Conservation (phyloP, 2,888 invertebrate species). For the Lasioglossum calceatum region DNA sequence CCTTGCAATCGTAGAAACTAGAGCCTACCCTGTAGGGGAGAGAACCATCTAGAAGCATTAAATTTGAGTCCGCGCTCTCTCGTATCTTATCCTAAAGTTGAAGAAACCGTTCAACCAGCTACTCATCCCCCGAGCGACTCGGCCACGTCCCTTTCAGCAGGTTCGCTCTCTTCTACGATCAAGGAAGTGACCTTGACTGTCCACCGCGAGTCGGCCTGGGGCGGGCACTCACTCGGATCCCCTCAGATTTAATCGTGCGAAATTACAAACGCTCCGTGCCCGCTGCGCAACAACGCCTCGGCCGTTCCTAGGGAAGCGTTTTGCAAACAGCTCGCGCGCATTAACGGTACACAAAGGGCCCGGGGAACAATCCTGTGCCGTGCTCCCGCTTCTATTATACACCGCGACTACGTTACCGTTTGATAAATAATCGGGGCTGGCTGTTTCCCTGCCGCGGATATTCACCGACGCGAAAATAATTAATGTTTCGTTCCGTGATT, state of each 20-base stretch:
- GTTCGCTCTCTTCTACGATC: not conserved
- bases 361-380: slow-evolving; percentile 23
- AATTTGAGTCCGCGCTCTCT: not conserved
- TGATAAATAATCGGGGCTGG: slow-evolving; percentile 53
- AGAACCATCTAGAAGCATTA: not conserved
- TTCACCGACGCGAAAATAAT: slow-evolving; percentile 47
- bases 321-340: slow-evolving; percentile 19
- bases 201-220: slow-evolving; percentile 1
- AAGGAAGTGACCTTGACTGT: slow-evolving; percentile 9
- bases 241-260: slow-evolving; percentile 29
- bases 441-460: not conserved
- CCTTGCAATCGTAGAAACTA: too few relatives aligned
- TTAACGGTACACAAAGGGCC: slow-evolving; percentile 37
- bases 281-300: slow-evolving; percentile 21
- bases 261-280: slow-evolving; percentile 22
- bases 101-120: not conserved
- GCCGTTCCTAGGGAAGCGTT: slow-evolving; percentile 31
- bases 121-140: not conserved
- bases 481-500: slow-evolving; percentile 49
- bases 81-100: not conserved
- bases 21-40: too few relatives aligned
- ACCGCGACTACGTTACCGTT: slow-evolving; percentile 26
- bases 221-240: not conserved
- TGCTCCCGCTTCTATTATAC: slow-evolving; percentile 22
- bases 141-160: not conserved